Base-by-base conservation (phyloP, 2,113 vertebrate species). In the Struthidea cinerea region DNA sequence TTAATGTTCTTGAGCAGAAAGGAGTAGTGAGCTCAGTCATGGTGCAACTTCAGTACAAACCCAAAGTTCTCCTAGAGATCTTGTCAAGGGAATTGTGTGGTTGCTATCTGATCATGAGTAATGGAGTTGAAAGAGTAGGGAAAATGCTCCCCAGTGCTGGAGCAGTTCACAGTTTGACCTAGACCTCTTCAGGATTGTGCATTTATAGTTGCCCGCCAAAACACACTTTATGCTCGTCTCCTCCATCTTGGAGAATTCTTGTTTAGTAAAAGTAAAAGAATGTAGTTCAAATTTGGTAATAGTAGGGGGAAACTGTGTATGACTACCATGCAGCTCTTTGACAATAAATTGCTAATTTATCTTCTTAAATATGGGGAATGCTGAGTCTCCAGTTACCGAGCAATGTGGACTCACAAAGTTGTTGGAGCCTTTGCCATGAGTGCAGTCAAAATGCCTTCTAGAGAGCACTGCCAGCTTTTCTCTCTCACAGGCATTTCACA, bases 381-480 rank as follows among this genome's bases (percentile, higher is more conserved):
- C 22, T 68, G 44, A 33, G 13, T 57, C 4, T 53, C 11, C 32
- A 37, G 26, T 39, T 41, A n/a, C 24, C 0, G 1, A 46, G 37
- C 30, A 81, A 18, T 20, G 63, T 74, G 30, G 7, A 16, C 35
- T 89, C n/a, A 26, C 13, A 50, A 39, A 87, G 37, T 17, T 81
- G 27, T 56, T 49, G 22, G 22, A 74, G 39, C 14, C 7, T 63
- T 78, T 81, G 41, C 44, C 27, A 28, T 1, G 4, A 89, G 26
- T 11, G 17, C 19, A 55, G n/a, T 69, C 23, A 35, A 56, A 69
- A 33, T 35, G 15, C 17, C 56, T 63, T 55, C 1, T 5, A 47
- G 60, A 46, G 26, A 30, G 13, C 27, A 11, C 28, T 70, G 35
- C 8, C 2, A 16, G n/a, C 22, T 39, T 78, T 90, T 57, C 13